Conservation (phyloP, 2,888 invertebrate species). For the Odontocerum albicorne region DNA sequence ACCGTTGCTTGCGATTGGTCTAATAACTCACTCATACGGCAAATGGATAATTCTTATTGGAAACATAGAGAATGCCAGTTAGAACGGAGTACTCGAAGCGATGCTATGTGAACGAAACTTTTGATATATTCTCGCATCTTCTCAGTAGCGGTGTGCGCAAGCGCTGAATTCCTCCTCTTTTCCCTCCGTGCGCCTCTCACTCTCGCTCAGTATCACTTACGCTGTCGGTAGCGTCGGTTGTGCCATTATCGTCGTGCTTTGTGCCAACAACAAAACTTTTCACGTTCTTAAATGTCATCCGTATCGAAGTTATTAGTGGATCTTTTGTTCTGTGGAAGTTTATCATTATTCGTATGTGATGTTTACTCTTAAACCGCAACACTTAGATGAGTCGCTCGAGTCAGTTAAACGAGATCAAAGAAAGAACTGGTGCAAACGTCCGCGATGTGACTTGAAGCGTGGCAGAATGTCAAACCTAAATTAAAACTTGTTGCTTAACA, state of each 20-base stretch:
- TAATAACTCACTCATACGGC: too few relatives aligned
- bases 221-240: constrained; percentile 7
- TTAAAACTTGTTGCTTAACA: constrained; percentile 17
- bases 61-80: too few relatives aligned
- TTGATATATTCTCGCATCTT: too few relatives aligned
- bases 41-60: too few relatives aligned
- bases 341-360: too few relatives aligned
- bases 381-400: constrained; percentile 7
- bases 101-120: too few relatives aligned
- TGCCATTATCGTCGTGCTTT: background rate
- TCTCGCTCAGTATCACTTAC: constrained; percentile 18
- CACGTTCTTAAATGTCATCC: constrained; percentile 5
- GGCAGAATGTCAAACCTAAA: constrained; percentile 21
- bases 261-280: constrained; percentile 11
- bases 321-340: background rate
- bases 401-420: constrained; percentile 5
- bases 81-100: too few relatives aligned
- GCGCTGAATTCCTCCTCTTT: constrained; percentile 11
- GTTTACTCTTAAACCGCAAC: background rate
- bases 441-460: constrained; percentile 30
- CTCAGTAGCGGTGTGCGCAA: too few relatives aligned
- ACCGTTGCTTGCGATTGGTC: too few relatives aligned
- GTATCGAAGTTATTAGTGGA: background rate
- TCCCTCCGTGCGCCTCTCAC: constrained; percentile 2
- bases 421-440: constrained; percentile 14